Evolutionary conservation across 2,113 vertebrate species (phyloP), one percentile per base, ranked within the genome.

Genomic region (Malaclemys terrapin): DNA sequence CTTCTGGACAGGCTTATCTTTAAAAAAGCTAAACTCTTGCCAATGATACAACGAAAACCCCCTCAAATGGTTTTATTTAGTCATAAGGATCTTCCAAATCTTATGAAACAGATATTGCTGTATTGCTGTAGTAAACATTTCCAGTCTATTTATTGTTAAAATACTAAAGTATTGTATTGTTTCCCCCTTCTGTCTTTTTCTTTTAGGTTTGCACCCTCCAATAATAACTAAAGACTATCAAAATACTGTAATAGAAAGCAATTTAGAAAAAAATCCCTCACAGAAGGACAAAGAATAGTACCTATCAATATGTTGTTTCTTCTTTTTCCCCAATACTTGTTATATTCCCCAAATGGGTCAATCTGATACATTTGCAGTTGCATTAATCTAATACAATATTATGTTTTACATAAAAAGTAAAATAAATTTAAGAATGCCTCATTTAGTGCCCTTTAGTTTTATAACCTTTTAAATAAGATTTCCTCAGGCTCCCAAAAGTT

Each of bases 401-500:
- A 57, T 52, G 27, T 59, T 12, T 59, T 29, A 59, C 27, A 27
- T 59, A 59, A 29, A 29, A 57, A 57, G 24, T 57, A 27, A 57
- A 57, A 57, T 57, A 27, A 57, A 59, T 59, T 27, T 59, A 27
- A 29, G 27, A 29, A 1, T 52, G 93, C 80, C 11, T 29, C 5
- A 49, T 0, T 10, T 38, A 38, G 38, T 38, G 38, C 38, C 38
- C 8, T 90, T 20, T 50, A 42, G 1, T 1, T 10, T 1, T 45
- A 65, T 52, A 62, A 25, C 3, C 31, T 47, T 65, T 5, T 38
- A 42, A 4, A 10, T 47, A 0, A 0, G 2, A 2, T 86, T 65
- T 75, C 31, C 81, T 83, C 50, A 2, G 27, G 56, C 4, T 2
- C 13, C 11, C 87, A 14, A 54, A 69, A 29, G 31, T 81, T 85